These are phyloP conservation scores for Tetraodon nigroviridis DNA, from an alignment of 2,113 vertebrate species.

Conservation along the genomic window DNA sequence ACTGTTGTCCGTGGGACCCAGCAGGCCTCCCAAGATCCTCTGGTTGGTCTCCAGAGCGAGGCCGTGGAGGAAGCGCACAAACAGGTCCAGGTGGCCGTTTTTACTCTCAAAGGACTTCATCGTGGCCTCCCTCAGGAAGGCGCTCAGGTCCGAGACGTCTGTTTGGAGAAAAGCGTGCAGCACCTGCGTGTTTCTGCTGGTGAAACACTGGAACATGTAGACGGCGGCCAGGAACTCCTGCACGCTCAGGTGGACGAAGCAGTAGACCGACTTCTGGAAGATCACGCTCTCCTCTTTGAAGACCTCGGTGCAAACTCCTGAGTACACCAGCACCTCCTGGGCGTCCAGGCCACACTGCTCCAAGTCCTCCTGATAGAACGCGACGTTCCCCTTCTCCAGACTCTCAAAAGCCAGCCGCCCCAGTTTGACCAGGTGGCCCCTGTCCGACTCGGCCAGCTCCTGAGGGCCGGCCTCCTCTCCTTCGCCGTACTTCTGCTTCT, in stretches of 20 bases:
- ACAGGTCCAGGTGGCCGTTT: constrained; percentile 5
- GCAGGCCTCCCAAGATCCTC: background rate
- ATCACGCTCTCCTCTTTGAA: background rate
- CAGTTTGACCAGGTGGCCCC: background rate
- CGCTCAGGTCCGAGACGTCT: background rate
- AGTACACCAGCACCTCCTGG: background rate
- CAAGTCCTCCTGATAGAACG: constrained; percentile 1
- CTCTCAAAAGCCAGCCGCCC: background rate
- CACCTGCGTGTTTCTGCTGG: background rate
- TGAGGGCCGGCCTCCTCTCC: background rate
- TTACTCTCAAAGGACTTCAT: background rate
- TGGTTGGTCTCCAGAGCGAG: background rate
- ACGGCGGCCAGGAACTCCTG: constrained; percentile 2
- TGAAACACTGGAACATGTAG: constrained; percentile 1
- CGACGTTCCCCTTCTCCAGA: background rate
- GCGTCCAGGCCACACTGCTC: background rate
- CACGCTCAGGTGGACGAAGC: constrained; percentile 1
- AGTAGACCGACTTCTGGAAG: background rate
- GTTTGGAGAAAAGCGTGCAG: background rate
- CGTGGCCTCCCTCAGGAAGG: background rate
- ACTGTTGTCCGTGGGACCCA: background rate
- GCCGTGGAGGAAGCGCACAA: constrained; percentile 1
- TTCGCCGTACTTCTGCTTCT: background rate
- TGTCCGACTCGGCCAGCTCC: background rate
- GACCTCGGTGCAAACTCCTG: background rate